Evolutionary conservation across 2,888 invertebrate species (phyloP), one percentile per base, ranked within the genome.

Genomic region (Oxytorus armatus): DNA sequence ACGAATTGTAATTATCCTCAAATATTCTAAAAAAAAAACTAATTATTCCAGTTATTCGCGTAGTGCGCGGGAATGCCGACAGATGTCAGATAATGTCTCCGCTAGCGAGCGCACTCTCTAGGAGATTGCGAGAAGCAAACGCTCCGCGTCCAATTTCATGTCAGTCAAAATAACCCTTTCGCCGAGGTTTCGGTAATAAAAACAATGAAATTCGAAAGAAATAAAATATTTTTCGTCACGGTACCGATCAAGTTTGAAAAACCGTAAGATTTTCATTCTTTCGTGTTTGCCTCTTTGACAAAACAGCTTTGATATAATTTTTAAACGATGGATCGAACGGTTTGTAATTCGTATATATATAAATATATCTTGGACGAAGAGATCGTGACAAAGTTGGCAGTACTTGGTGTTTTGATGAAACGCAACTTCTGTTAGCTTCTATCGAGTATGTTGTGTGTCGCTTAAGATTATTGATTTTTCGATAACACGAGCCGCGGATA

Each of bases 381-480:
- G 44, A 57, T 39, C 36, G 29, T 69, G 61, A 73, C 18, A 4
- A 63, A 25, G 73, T 82, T 76, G 79, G 76, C 59, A 79, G 61
- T 23, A 76, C 25, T 49, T 47, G 2, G 14, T 29, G 47, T 16
- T 36, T 33, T 29, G n/a, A 11, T 55, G n/a, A 33, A 29, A 3
- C 23, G 33, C 77, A 53, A 49, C 61, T 49, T 59, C 18, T 59
- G 61, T 69, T 39, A 16, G 10, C 57, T 65, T 63, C 73, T 63
- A 29, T 29, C 53, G 10, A 25, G 53, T 44, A 18, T 16, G 42
- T 63, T 66, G 65, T 75, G 55, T 81, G 63, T 79, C 68, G 68
- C 25, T 79, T 74, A 49, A 59, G 77, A 66, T 79, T 84, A 84
- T 84, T 82, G 83, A 84, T 84, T 82, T 82, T 49, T 47, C 23